Percentiles rank a stretch among this genome's conserved stretches.
Conservation (phyloP, 2,888 invertebrate species). For the Ochropleura leucogaster region DNA sequence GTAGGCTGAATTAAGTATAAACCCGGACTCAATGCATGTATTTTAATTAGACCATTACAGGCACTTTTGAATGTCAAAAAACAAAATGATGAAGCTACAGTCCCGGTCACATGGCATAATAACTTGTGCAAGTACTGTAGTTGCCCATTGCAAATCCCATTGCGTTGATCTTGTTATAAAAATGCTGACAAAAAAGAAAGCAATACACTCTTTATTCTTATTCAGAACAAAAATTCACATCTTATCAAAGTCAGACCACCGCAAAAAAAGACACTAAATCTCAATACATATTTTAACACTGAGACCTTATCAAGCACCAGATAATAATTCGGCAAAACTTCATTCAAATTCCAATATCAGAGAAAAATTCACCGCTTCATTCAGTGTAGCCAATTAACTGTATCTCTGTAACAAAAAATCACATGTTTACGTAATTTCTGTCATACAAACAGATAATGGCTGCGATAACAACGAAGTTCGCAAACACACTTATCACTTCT, state of each 20-base stretch:
- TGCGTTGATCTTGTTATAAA: not conserved
- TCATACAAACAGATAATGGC: constrained; percentile 70
- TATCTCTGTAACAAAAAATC: constrained; percentile 60
- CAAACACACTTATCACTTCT: constrained; percentile 76
- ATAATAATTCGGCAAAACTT: constrained; percentile 50
- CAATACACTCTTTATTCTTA: not conserved
- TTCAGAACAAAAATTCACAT: constrained; percentile 2
- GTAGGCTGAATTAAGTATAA: not conserved
- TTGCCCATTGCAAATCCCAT: too few relatives aligned
- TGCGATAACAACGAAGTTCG: constrained; percentile 71
- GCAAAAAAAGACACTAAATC: constrained; percentile 2
- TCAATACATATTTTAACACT: constrained; percentile 24
- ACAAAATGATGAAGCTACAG: too few relatives aligned
- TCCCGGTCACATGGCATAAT: too few relatives aligned
- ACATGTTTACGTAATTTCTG: constrained; percentile 70
- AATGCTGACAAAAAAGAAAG: not conserved
- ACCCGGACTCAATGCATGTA: too few relatives aligned
- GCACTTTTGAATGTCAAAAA: too few relatives aligned
- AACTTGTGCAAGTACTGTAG: too few relatives aligned
- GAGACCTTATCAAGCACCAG: constrained; percentile 32
- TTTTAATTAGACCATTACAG: too few relatives aligned
- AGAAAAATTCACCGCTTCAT: constrained; percentile 47
- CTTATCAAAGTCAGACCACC: constrained; percentile 13
- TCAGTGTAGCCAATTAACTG: constrained; percentile 48
- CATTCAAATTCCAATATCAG: constrained; percentile 49